phyloP scores from a whole-genome alignment of 2,113 vertebrate species.

The Saccopteryx bilineata region DNA sequence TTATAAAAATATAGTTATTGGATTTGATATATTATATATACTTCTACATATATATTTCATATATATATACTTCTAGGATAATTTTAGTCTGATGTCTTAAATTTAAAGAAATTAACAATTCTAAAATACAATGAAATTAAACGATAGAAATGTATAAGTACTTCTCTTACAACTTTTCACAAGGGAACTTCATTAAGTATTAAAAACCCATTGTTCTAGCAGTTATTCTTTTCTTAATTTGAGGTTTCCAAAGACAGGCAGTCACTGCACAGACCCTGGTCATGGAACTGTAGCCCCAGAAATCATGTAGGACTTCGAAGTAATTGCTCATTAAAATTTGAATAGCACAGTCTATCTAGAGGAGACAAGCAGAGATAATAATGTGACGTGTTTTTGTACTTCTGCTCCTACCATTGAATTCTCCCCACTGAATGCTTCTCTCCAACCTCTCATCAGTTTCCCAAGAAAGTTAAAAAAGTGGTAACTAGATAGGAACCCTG shows the following conservation, averaged over 20 bases:
- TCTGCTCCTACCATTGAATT: neutral
- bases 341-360: neutral
- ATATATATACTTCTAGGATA: neutral
- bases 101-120: neutral
- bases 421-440: neutral
- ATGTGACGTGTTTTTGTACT: neutral
- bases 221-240: conserved; percentile 26
- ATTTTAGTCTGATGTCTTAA: conserved; percentile 23
- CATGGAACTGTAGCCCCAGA: neutral
- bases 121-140: neutral
- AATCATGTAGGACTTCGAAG: conserved; percentile 28
- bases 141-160: neutral
- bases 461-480: neutral
- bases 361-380: neutral
- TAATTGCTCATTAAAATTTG: conserved; percentile 55
- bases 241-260: neutral
- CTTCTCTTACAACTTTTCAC: conserved; percentile 2
- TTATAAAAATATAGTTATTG: neutral
- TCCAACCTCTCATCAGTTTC: neutral
- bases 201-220: neutral
- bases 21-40: neutral
- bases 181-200: neutral
- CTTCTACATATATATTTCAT: neutral
- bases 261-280: neutral
- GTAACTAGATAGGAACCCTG: neutral